phyloP scores from a whole-genome alignment of 2,113 vertebrate species.

The Anser cygnoides region DNA sequence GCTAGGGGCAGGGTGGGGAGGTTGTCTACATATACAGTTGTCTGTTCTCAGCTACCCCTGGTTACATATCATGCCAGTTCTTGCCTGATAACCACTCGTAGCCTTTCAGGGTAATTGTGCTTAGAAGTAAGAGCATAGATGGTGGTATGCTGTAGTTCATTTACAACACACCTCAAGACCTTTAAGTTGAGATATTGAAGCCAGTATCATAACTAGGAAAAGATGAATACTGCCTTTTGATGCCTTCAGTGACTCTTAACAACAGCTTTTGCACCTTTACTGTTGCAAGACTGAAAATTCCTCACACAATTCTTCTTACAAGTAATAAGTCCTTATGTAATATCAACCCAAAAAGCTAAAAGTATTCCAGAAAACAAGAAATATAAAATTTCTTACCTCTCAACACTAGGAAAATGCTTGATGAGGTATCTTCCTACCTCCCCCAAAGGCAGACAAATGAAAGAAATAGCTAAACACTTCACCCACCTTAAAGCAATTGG shows the following conservation, averaged over 20 bases:
- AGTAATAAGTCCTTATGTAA: not conserved
- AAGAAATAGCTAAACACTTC: not conserved
- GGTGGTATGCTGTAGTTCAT: not conserved
- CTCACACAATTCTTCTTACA: not conserved
- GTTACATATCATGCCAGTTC: not conserved
- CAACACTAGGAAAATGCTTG: not conserved
- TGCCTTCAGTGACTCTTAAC: not conserved
- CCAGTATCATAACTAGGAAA: not conserved
- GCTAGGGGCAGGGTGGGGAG: too few relatives aligned
- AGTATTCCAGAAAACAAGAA: not conserved
- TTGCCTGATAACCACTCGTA: not conserved
- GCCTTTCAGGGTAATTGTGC: not conserved
- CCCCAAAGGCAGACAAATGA: not conserved
- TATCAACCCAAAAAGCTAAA: not conserved
- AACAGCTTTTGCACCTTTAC: not conserved
- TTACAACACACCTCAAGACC: not conserved
- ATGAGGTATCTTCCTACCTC: not conserved
- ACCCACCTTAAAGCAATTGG: not conserved
- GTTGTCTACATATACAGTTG: not conserved
- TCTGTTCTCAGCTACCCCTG: not conserved
- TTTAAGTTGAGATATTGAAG: not conserved
- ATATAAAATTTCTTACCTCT: not conserved
- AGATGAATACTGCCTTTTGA: not conserved
- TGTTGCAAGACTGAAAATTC: not conserved
- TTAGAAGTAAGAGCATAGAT: not conserved